Evolutionary conservation across 2,888 invertebrate species (phyloP).

Genomic region (Amphipyra berbera): DNA sequence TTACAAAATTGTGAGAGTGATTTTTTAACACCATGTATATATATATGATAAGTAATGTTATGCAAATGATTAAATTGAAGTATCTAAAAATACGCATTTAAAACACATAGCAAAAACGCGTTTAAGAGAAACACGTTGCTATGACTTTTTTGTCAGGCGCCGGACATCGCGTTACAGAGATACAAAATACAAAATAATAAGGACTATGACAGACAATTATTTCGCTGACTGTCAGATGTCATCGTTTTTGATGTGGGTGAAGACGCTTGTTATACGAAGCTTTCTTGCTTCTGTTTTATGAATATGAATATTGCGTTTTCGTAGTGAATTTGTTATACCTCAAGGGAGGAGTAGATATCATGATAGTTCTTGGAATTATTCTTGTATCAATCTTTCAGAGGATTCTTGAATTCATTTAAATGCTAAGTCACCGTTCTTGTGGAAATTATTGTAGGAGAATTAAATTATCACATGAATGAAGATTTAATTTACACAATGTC

Average conservation of each 20-base stretch:
- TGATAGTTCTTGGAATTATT: slow-evolving; percentile 33
- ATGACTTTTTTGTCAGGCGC: slow-evolving; percentile 44
- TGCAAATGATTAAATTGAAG: no score
- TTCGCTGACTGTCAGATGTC: slow-evolving; percentile 72
- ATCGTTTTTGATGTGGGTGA: slow-evolving; percentile 71
- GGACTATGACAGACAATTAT: slow-evolving; percentile 56
- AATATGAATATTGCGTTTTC: slow-evolving; percentile 54
- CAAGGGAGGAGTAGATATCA: slow-evolving; percentile 10
- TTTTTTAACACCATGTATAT: no score
- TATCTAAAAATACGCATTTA: background rate
- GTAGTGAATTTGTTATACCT: slow-evolving; percentile 37
- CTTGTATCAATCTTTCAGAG: slow-evolving; percentile 7
- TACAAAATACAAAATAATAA: slow-evolving; percentile 54
- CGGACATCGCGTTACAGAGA: slow-evolving; percentile 43
- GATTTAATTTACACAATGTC: no score
- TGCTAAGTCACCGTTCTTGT: no score
- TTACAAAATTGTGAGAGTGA: no score
- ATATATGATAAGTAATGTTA: no score
- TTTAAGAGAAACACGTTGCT: slow-evolving; percentile 37
- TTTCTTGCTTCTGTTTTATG: slow-evolving; percentile 47
- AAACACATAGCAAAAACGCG: slow-evolving; percentile 35
- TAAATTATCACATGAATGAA: no score
- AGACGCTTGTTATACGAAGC: slow-evolving; percentile 40
- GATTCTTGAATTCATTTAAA: no score
- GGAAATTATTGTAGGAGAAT: no score